phyloP scores from a whole-genome alignment of 2,888 invertebrate genomes.

The Dicyrtomina minuta region DNA sequence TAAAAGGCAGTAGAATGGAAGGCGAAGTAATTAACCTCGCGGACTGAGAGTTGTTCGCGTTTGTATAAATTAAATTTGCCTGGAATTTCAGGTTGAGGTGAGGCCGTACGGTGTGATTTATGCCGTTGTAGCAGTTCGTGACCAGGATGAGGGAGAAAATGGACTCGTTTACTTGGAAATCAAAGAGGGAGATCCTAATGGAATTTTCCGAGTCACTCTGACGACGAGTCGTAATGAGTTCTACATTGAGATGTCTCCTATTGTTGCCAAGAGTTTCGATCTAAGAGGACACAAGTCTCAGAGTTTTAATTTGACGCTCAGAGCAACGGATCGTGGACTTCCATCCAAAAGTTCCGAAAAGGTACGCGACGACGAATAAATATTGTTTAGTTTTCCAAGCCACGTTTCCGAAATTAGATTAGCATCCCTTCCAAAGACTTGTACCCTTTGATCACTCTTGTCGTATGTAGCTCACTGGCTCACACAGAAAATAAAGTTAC shows the following conservation, averaged over 20 bases:
- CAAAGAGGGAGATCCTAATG: slow-evolving; percentile 85
- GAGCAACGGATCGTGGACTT: slow-evolving; percentile 79
- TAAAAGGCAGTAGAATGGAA: slow-evolving; percentile 9
- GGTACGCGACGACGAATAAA: slow-evolving; percentile 13
- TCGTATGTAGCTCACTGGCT: too few species aligned
- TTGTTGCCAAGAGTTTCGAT: slow-evolving; percentile 50
- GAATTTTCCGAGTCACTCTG: slow-evolving; percentile 77
- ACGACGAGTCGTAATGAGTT: slow-evolving; percentile 59
- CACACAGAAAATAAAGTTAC: too few species aligned
- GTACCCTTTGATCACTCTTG: background rate
- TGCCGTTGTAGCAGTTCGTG: slow-evolving; percentile 82
- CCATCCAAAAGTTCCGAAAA: slow-evolving; percentile 63
- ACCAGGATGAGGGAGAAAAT: slow-evolving; percentile 79
- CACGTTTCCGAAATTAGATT: slow-evolving; percentile 4
- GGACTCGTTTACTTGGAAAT: slow-evolving; percentile 84
- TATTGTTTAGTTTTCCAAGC: background rate
- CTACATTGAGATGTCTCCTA: slow-evolving; percentile 56
- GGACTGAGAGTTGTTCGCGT: background rate
- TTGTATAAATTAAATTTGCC: slow-evolving; percentile 26
- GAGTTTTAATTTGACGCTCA: slow-evolving; percentile 83
- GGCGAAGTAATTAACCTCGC: slow-evolving; percentile 7
- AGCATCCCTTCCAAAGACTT: background rate
- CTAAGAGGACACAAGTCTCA: slow-evolving; percentile 61
- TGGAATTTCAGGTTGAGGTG: slow-evolving; percentile 49
- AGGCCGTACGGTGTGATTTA: slow-evolving; percentile 75